A percentile compares a stretch with the other conserved stretches of the same genome.
Conservation (phyloP, 2,113 vertebrate species). For the Platichthys stellatus region DNA sequence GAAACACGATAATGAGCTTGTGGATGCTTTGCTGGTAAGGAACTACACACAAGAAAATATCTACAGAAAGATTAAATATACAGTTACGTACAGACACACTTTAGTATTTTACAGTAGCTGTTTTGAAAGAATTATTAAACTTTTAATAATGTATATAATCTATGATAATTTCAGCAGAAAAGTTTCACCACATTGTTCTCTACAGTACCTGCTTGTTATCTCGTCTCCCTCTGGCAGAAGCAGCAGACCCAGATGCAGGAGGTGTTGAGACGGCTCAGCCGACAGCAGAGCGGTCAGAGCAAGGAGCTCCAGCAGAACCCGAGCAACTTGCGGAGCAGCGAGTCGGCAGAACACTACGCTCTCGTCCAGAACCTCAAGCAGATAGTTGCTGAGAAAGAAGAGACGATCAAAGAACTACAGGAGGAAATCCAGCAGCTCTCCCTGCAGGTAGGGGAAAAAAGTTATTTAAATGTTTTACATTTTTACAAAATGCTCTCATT, state of each 20-base stretch:
- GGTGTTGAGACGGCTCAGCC: constrained; percentile 80
- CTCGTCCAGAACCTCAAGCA: constrained; percentile 82
- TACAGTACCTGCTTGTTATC: background rate
- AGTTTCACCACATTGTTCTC: background rate
- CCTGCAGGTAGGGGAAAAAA: constrained; percentile 74
- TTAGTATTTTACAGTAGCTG: background rate
- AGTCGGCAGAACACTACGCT: constrained; percentile 74
- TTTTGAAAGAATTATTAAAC: background rate
- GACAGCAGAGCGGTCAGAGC: constrained; percentile 72
- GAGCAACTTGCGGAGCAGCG: constrained; percentile 63
- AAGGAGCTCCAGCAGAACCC: constrained; percentile 58
- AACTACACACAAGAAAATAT: background rate
- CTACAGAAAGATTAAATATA: background rate
- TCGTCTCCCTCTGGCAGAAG: constrained; percentile 75
- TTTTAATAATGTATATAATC: too few relatives aligned
- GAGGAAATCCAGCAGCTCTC: constrained; percentile 76
- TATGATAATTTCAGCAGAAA: too few relatives aligned
- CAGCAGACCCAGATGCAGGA: constrained; percentile 90
- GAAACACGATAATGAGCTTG: constrained; percentile 89
- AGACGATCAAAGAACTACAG: constrained; percentile 84
- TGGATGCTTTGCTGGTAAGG: constrained; percentile 89
- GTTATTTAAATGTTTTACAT: background rate
- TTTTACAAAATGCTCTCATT: background rate
- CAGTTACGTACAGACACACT: background rate
- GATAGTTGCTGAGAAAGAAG: constrained; percentile 83